Conservation (phyloP, 1,140 invertebrate genomes). For the Ceratoteleas bidentatus region DNA sequence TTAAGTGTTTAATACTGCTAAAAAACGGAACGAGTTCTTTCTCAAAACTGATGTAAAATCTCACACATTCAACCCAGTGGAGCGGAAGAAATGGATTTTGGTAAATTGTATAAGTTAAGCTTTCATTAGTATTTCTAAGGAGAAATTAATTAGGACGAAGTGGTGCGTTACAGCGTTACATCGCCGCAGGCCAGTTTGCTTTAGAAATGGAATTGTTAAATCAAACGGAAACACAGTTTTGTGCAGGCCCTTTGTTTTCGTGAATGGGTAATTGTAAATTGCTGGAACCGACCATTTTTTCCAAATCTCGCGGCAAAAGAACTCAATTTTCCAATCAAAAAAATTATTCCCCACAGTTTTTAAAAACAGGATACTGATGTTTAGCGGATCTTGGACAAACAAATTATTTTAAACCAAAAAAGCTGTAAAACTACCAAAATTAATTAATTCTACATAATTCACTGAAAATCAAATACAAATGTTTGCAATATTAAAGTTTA, state of each 20-base stretch:
- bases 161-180: conserved; percentile 5
- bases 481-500: too few species aligned
- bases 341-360: not conserved
- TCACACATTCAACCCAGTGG: too few species aligned
- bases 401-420: too few species aligned
- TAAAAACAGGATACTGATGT: too few species aligned
- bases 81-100: conserved; percentile 7
- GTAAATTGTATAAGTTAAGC: conserved; percentile 7
- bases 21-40: too few species aligned
- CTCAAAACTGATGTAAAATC: too few species aligned
- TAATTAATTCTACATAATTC: too few species aligned
- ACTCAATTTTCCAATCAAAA: not conserved
- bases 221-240: conserved; percentile 28
- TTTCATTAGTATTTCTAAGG: conserved; percentile 10
- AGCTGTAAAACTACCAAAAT: too few species aligned
- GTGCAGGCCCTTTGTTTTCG: not conserved
- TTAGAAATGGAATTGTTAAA: conserved; percentile 28
- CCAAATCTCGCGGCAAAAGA: not conserved
- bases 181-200: conserved; percentile 17
- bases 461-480: too few species aligned
- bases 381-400: too few species aligned
- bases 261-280: conserved; percentile 13
- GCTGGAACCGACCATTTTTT: not conserved
- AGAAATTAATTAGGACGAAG: conserved; percentile 30
- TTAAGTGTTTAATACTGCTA: too few species aligned